Evolutionary conservation across 2,888 invertebrate species (phyloP), one percentile per base, ranked within the genome.

Genomic region (Osmoderma eremita): DNA sequence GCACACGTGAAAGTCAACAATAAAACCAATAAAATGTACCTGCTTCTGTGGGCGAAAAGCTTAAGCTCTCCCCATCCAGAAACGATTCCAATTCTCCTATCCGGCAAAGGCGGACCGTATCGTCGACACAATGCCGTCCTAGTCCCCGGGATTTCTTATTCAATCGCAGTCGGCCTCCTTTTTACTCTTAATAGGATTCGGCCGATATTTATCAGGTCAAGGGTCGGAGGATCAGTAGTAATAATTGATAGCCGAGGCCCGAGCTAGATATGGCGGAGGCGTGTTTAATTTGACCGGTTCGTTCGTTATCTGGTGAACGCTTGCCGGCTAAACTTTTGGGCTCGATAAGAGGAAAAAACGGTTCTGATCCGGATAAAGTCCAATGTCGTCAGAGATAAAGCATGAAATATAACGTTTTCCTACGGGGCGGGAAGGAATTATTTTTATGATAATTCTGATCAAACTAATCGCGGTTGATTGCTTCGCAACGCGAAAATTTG

Each of bases 141-240:
- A 56, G 42, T 56, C 56, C 39, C 22, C 8, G n/a, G 42, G 56
- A 56, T 56, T 41, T 41, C 41, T 56, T 24, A 56, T 41, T 41
- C 56, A 41, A 56, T 56, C 42, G 42, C 8, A 13, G 22, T 10
- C 51, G 22, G 22, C 24, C 56, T 41, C 56, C 30, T 22, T 56
- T 56, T 56, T 39, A 22, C 56, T 22, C 56, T 56, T 56, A 56
- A 56, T 56, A 56, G 56, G 42, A 41, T 56, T 41, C 41, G 41
- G 13, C 13, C 24, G 56, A 42, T 41, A 42, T 56, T 56, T 56
- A 56, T 41, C 42, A 41, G 56, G 56, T 56, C 56, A 56, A 56
- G 24, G 56, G 24, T 56, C 15, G 24, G 41, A 56, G 50, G 15
- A 41, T 41, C 56, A 42, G 20, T 20, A 41, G 41, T 22, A 56